These are phyloP conservation scores for Danio jaintianensis DNA, from an alignment of 2,797 vertebrate genomes.

Conservation along the genomic window DNA sequence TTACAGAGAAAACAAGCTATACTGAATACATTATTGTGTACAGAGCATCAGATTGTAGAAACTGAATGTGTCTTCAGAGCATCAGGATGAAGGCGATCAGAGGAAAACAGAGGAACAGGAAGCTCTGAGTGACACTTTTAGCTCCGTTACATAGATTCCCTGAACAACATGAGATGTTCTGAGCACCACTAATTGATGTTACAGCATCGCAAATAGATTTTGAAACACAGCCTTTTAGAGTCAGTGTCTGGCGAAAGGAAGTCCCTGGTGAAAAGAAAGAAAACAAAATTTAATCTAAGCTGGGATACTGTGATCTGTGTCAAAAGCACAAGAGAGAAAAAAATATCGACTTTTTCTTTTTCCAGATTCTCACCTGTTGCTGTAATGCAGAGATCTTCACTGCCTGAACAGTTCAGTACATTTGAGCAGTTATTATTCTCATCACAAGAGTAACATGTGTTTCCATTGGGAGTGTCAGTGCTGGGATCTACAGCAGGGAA, in stretches of 20 bases:
- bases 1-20: too few relatives aligned
- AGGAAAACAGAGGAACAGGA: constrained; percentile 4
- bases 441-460: constrained; percentile 10
- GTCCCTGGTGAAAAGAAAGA: neutral
- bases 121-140: neutral
- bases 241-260: fast-evolving
- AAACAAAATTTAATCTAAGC: neutral
- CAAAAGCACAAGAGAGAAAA: too few relatives aligned
- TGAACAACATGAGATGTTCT: neutral
- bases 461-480: neutral
- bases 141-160: neutral
- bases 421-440: neutral
- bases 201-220: neutral
- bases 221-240: constrained; percentile 1
- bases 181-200: neutral
- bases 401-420: neutral
- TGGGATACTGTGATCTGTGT: too few relatives aligned
- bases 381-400: neutral
- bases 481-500: neutral
- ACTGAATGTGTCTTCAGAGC: neutral
- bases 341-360: neutral
- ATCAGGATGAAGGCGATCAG: neutral
- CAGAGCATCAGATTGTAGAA: too few relatives aligned
- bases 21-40: too few relatives aligned
- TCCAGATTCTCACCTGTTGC: neutral